A percentile compares a stretch with the other conserved stretches of the same genome.
These are phyloP conservation scores for Streblospio benedicti DNA, from an alignment of 1,140 invertebrate genomes.

Conservation along the genomic window DNA sequence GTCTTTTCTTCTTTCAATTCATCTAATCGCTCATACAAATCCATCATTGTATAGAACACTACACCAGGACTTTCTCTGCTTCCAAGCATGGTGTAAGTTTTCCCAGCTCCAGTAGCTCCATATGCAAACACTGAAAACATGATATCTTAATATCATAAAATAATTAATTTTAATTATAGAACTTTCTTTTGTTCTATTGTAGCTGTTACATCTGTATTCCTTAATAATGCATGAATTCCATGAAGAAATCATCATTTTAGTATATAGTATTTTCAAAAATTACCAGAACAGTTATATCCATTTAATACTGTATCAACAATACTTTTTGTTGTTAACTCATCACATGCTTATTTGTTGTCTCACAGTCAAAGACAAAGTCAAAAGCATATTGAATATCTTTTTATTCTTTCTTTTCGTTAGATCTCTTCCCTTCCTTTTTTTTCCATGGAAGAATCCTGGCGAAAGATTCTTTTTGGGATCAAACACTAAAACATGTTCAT, in stretches of 20 bases:
- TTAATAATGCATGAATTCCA: no score
- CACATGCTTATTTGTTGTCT: slow-evolving; percentile 59
- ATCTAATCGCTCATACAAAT: slow-evolving; percentile 65
- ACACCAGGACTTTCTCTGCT: slow-evolving; percentile 68
- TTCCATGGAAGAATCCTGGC: slow-evolving; percentile 73
- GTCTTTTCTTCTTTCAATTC: slow-evolving; percentile 41
- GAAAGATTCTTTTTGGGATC: slow-evolving; percentile 76
- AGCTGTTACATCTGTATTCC: no score
- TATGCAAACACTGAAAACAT: slow-evolving; percentile 98
- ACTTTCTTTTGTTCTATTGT: no score
- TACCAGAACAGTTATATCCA: slow-evolving; percentile 71
- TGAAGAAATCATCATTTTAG: no score
- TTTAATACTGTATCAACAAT: slow-evolving; percentile 55
- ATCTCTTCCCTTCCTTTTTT: slow-evolving; percentile 67
- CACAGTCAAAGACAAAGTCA: slow-evolving; percentile 71
- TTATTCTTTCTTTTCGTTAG: slow-evolving; percentile 73
- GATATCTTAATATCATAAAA: no score
- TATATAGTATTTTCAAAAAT: no score
- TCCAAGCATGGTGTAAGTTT: slow-evolving; percentile 95
- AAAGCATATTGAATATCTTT: slow-evolving; percentile 78
- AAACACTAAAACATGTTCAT: slow-evolving; percentile 72
- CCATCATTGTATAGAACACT: slow-evolving; percentile 77
- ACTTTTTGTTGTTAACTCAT: slow-evolving; percentile 56
- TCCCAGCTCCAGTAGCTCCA: slow-evolving; percentile 81
- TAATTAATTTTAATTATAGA: no score